A percentile compares a stretch with the other conserved stretches of the same genome.
phyloP scores from a whole-genome alignment of 2,888 invertebrate genomes.

The Apamea crenata region DNA sequence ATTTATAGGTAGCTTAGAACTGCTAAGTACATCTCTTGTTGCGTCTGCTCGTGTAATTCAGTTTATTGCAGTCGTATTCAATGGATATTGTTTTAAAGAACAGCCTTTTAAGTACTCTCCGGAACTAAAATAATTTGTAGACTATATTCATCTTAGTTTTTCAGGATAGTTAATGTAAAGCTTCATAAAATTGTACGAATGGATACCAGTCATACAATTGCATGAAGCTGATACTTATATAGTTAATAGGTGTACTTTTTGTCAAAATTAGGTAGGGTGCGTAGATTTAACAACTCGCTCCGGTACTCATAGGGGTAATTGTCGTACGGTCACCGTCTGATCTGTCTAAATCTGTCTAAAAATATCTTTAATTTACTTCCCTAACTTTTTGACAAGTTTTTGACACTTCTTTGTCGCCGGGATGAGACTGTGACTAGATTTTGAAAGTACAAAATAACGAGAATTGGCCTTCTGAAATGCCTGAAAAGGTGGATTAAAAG shows the following conservation, averaged over 20 bases:
- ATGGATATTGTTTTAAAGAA: conserved; percentile 3
- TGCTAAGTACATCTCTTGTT: conserved; percentile 44
- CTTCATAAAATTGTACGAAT: neutral
- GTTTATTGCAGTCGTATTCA: conserved; percentile 9
- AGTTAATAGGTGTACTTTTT: neutral
- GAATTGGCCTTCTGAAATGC: neutral
- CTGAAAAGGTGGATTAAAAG: neutral
- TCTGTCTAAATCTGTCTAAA: no score
- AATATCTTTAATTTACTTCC: no score
- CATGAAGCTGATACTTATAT: neutral
- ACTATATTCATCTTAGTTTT: neutral
- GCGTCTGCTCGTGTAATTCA: conserved; percentile 2
- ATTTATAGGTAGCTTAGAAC: conserved; percentile 55
- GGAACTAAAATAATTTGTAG: neutral
- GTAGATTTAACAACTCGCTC: neutral
- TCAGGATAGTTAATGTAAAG: neutral
- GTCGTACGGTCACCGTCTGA: no score
- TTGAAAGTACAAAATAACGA: no score
- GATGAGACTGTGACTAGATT: no score
- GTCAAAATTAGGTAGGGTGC: neutral
- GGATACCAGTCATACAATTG: neutral
- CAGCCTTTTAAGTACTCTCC: neutral
- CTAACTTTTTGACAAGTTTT: no score
- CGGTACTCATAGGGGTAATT: neutral
- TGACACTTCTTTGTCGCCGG: no score